Base-by-base conservation (phyloP, 2,797 vertebrate species). In the Salmo trutta region DNA sequence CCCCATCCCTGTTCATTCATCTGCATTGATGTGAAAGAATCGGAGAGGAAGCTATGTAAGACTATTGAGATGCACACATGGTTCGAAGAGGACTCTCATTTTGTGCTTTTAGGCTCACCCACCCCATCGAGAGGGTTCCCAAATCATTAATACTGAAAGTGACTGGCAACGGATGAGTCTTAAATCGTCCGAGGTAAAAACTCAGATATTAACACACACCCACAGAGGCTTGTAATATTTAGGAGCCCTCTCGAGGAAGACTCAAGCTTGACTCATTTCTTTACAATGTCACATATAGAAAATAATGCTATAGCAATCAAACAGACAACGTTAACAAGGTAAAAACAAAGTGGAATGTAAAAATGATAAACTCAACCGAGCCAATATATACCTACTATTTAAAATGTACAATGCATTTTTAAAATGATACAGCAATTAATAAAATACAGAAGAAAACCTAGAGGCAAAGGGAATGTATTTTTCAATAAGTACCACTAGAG, bases 401-500 rank as follows among this genome's bases (percentile, higher is more conserved):
- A 82, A 87, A 88, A 86, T 89, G 82, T 88, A 90, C 84, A 88
- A 89, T 88, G 84, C 79, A 81, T 84, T 82, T 88, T 77, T 86
- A 82, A 92, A 92, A 89, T 84, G 51, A 81, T 75, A 76, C 72
- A 82, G 81, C 84, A 83, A 79, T 79, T 69, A 73, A 86, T n/a
- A 75, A 77, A 76, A 91, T 88, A 77, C 86, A 87, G 86, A 87
- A 89, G 86, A 88, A n/a, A 72, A 56, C 75, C 62, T 77, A 86
- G 65, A 78, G 73, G 77, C 41, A 76, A 81, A 80, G 80, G 83
- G 89, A 93, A 94, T 95, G 94, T 92, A 91, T 85, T 92, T 93
- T 88, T 88, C 80, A 66, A 89, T 86, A 89, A 87, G 76, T 90
- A 91, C 91, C 93, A 93, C 90, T 90, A 93, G 91, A 90, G 91